phyloP scores from a whole-genome alignment of 2,113 vertebrate genomes.

The Kryptolebias marmoratus region DNA sequence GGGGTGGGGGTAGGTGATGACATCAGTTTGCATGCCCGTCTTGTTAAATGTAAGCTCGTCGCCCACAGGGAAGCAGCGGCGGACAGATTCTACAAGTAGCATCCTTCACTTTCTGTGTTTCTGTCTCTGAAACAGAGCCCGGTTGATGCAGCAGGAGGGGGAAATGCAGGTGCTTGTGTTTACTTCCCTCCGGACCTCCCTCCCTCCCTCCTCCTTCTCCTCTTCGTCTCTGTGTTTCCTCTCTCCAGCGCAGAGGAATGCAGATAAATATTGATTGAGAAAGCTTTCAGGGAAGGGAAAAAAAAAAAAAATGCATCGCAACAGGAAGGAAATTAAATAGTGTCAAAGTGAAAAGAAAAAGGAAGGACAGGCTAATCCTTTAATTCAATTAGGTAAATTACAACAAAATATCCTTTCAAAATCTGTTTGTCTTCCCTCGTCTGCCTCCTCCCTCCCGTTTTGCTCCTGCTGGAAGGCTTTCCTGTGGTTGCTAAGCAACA shows the following conservation, averaged over 20 bases:
- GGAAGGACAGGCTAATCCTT: constrained; percentile 70
- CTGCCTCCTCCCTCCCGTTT: constrained; percentile 26
- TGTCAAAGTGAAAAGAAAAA: constrained; percentile 58
- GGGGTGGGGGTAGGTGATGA: background rate
- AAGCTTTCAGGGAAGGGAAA: constrained; percentile 24
- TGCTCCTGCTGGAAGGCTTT: constrained; percentile 63
- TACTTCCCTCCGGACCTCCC: constrained; percentile 62
- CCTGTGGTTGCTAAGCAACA: constrained; percentile 76
- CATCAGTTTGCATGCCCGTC: constrained; percentile 3
- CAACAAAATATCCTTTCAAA: constrained; percentile 60
- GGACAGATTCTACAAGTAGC: constrained; percentile 29
- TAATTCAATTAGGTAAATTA: constrained; percentile 79
- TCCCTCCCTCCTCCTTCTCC: background rate
- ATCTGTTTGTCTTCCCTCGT: constrained; percentile 32
- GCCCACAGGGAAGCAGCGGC: constrained; percentile 21
- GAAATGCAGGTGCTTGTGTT: constrained; percentile 70
- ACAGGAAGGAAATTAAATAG: constrained; percentile 61
- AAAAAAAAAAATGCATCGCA: constrained; percentile 31
- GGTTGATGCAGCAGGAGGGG: constrained; percentile 49
- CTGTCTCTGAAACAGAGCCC: constrained; percentile 45
- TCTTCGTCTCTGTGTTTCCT: constrained; percentile 28
- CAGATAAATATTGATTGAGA: constrained; percentile 70
- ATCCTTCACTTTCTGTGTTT: constrained; percentile 38
- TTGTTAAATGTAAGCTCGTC: constrained; percentile 50
- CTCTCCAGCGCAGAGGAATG: constrained; percentile 43